Evolutionary conservation across 2,113 vertebrate species (phyloP).

Genomic region (Micromys minutus): DNA sequence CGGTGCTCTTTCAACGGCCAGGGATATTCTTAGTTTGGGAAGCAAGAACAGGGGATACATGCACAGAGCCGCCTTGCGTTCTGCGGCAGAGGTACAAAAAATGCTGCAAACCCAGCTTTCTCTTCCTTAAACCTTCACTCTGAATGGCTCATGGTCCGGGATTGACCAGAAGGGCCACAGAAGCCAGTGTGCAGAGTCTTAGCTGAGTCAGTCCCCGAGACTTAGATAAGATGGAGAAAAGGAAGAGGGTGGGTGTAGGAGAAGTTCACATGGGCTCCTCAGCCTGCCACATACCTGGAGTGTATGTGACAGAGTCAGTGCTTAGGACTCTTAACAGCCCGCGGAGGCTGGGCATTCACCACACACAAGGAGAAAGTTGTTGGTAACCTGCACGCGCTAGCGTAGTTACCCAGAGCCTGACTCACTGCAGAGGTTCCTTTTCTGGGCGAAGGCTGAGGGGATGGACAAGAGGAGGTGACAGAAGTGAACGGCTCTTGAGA

Average conservation of each 20-base stretch:
- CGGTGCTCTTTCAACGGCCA: neutral
- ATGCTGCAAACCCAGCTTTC: neutral
- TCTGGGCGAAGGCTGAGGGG: neutral
- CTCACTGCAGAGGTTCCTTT: neutral
- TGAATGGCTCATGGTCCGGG: neutral
- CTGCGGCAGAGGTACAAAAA: neutral
- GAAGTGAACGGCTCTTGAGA: neutral
- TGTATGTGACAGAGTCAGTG: rapidly evolving
- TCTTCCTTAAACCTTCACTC: neutral
- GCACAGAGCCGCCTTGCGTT: neutral
- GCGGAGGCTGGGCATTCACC: neutral
- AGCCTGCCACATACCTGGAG: rapidly evolving
- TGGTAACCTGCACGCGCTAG: neutral
- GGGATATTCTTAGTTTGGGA: neutral
- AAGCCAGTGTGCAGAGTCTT: neutral
- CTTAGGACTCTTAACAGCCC: neutral
- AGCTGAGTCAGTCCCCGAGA: neutral
- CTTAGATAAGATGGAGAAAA: neutral
- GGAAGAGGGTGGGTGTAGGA: neutral
- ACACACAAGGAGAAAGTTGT: rapidly evolving
- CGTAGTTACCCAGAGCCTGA: neutral
- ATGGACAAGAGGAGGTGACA: neutral
- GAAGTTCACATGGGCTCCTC: neutral
- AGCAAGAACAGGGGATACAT: neutral
- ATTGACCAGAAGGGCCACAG: neutral